phyloP scores from a whole-genome alignment of 2,797 vertebrate species.

The Nasua narica region DNA sequence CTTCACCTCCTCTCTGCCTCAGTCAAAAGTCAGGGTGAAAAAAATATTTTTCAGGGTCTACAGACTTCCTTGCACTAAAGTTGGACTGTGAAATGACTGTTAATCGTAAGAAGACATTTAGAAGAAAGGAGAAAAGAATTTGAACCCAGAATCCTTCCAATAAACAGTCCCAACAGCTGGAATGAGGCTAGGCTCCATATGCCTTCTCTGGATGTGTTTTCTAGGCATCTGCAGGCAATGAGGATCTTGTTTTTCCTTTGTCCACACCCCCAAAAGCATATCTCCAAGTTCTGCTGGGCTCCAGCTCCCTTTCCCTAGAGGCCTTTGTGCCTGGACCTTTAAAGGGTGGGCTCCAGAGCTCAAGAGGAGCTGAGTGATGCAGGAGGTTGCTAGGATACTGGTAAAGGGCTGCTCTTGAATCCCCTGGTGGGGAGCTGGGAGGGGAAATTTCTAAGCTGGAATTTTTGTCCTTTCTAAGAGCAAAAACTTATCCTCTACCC shows the following conservation, averaged over 20 bases:
- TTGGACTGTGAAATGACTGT: background rate
- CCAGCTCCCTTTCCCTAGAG: background rate
- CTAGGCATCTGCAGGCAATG: background rate
- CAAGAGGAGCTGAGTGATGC: conserved; percentile 56
- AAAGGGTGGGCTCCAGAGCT: background rate
- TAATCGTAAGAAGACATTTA: background rate
- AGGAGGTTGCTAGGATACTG: conserved; percentile 83
- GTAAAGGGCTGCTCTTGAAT: conserved; percentile 78
- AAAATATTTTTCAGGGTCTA: background rate
- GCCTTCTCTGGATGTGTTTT: background rate
- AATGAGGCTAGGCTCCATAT: background rate
- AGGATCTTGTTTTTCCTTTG: background rate
- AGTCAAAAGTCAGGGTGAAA: conserved; percentile 1
- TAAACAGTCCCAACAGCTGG: background rate
- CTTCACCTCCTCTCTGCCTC: background rate
- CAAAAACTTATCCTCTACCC: conserved; percentile 44
- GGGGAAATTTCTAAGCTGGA: conserved; percentile 39
- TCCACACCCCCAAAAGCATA: background rate
- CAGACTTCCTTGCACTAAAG: background rate
- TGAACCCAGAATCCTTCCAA: background rate
- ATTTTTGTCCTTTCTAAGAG: conserved; percentile 6
- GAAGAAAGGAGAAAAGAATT: background rate
- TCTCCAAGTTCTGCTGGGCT: background rate
- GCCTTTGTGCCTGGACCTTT: conserved; percentile 24
- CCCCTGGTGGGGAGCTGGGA: conserved; percentile 55